These are phyloP conservation scores for Vidua chalybeata DNA, from an alignment of 2,113 vertebrate species.

Conservation along the genomic window DNA sequence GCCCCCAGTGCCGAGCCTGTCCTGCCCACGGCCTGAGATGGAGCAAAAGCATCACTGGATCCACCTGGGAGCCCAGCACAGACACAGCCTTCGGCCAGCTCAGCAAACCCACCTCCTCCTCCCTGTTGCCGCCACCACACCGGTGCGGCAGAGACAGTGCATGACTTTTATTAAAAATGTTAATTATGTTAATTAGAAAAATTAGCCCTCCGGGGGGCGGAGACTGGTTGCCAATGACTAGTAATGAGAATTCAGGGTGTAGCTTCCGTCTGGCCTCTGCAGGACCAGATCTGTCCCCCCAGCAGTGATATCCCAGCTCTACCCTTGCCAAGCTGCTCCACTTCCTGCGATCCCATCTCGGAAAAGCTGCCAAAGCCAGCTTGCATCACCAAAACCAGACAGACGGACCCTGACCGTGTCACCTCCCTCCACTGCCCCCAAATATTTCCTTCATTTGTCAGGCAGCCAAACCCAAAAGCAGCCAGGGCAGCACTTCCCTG, in stretches of 20 bases:
- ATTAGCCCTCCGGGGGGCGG: neutral
- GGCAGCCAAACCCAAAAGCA: neutral
- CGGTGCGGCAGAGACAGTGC: accelerated
- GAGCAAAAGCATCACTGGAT: constrained; percentile 10
- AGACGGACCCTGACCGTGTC: neutral
- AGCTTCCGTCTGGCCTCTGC: neutral
- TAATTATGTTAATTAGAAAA: constrained; percentile 38
- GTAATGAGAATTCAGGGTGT: neutral
- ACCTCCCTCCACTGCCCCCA: neutral
- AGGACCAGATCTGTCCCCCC: neutral
- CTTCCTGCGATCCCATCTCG: neutral
- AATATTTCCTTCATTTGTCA: constrained; percentile 19
- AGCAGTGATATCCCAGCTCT: constrained; percentile 54
- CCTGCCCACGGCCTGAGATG: constrained; percentile 33
- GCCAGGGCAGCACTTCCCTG: neutral
- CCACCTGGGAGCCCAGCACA: neutral
- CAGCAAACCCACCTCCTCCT: neutral
- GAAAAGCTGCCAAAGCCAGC: neutral
- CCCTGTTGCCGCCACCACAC: accelerated
- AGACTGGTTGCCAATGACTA: neutral
- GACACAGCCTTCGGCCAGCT: neutral
- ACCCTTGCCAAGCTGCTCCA: neutral
- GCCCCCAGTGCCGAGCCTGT: neutral
- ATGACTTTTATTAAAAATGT: neutral
- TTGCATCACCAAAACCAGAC: constrained; percentile 4